These are phyloP conservation scores for Micoletzkya japonica DNA, from an alignment of 2,888 invertebrate genomes.

Conservation along the genomic window DNA sequence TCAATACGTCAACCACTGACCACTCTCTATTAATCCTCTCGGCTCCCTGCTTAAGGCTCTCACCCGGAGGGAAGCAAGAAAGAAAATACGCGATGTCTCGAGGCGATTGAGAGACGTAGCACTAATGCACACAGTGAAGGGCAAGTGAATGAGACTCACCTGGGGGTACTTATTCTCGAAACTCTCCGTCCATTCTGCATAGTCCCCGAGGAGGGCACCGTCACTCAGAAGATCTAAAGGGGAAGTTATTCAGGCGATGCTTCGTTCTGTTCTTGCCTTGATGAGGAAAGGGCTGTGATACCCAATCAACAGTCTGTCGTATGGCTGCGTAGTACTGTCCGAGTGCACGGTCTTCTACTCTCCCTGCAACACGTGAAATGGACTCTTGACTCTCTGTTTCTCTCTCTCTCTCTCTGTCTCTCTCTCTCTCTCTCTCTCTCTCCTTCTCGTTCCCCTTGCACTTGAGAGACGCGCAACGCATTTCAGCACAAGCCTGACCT, in stretches of 20 bases:
- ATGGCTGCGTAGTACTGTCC: constrained; percentile 52
- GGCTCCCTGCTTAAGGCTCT: too few relatives aligned
- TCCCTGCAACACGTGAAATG: neutral
- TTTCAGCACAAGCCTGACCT: too few relatives aligned
- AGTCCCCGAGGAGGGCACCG: constrained; percentile 46
- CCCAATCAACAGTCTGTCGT: constrained; percentile 49
- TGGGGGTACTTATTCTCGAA: constrained; percentile 46
- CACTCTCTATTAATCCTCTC: too few relatives aligned
- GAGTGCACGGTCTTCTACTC: constrained; percentile 54
- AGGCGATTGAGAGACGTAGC: too few relatives aligned
- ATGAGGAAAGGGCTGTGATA: constrained; percentile 57
- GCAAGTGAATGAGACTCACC: too few relatives aligned
- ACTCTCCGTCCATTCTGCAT: constrained; percentile 42
- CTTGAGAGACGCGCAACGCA: neutral
- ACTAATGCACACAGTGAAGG: neutral
- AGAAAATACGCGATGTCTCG: too few relatives aligned
- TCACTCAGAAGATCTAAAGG: constrained; percentile 44
- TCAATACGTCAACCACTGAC: too few relatives aligned
- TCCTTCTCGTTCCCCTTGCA: neutral
- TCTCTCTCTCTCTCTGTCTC: neutral
- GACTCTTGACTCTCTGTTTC: neutral
- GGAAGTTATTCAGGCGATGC: neutral
- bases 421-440: constrained; percentile 1
- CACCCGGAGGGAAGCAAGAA: too few relatives aligned
- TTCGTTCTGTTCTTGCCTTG: constrained; percentile 43